A percentile compares a stretch with the other conserved stretches of the same genome.
These are phyloP conservation scores for Synergus itoensis DNA, from an alignment of 2,888 invertebrate genomes.

Conservation along the genomic window DNA sequence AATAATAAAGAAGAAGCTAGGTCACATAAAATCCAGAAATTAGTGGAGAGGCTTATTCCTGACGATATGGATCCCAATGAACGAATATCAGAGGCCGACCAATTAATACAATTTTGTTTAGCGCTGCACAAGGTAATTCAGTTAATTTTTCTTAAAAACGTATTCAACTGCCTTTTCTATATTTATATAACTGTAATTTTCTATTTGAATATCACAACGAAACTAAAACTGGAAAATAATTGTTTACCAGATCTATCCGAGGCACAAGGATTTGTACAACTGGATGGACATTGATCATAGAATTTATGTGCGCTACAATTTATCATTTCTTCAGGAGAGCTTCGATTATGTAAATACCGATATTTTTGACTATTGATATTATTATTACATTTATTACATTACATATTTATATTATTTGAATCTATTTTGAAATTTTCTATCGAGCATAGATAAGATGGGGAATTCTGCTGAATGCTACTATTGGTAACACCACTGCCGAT, in stretches of 20 bases:
- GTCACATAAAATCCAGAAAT: conserved; percentile 73
- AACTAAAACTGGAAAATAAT: not conserved
- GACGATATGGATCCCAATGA: conserved; percentile 73
- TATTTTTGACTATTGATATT: not conserved
- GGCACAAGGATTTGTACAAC: conserved; percentile 76
- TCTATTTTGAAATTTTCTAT: conserved; percentile 32
- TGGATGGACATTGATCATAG: conserved; percentile 76
- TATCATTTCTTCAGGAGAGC: conserved; percentile 76
- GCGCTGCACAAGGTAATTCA: conserved; percentile 75
- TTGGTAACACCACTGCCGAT: conserved; percentile 66
- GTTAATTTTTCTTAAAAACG: not conserved
- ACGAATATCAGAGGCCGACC: conserved; percentile 75
- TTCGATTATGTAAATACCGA: conserved; percentile 75
- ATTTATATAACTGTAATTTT: too few relatives aligned
- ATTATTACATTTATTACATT: too few relatives aligned
- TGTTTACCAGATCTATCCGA: conserved; percentile 73
- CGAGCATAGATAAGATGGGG: conserved; percentile 74
- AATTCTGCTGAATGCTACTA: conserved; percentile 71
- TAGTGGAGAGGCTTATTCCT: conserved; percentile 75
- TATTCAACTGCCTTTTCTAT: not conserved
- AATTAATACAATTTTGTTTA: conserved; percentile 76
- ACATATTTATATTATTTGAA: too few relatives aligned
- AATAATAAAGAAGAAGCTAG: conserved; percentile 74
- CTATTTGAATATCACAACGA: not conserved
- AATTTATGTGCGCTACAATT: conserved; percentile 75